Evolutionary conservation across 2,797 vertebrate species (phyloP), one percentile per base, ranked within the genome.

Genomic region (Centropyge bicolor): DNA sequence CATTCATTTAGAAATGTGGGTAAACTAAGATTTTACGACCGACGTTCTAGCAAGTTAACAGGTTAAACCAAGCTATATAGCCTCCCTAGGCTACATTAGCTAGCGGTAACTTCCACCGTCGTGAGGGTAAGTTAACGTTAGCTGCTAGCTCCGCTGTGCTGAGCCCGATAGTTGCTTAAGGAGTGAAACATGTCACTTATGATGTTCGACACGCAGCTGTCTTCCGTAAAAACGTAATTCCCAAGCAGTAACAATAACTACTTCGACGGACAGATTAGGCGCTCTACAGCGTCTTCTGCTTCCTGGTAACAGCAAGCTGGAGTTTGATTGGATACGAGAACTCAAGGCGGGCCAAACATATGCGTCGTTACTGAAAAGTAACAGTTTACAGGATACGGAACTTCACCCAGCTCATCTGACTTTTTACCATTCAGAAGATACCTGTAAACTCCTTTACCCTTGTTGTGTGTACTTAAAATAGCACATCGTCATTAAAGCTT

Each of bases 221-320:
- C 1, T 43, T 8, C 8, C 4, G 7, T 17, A 27, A 38, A 35
- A 16, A 10, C 2, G 16, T 31, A 13, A 19, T 14, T 8, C 6
- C 35, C 38, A 22, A 10, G 2, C 2, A 20, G 0, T 10, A 45
- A 1, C 10, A 17, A 9, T 11, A 7, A 6, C 10, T 8, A 13
- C 0, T 20, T 24, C 0, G 6, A 46, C 2, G 0, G 16, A 10
- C 7, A 19, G 5, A 12, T 24, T 6, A 1, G 22, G 24, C 22
- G 0, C 14, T 48, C 41, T 8, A 0, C 8, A 0, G 88, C 87
- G 59, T 88, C 79, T 12, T 8, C 6, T 24, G 10, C 67, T 91
- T 93, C 92, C 87, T 93, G 68, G 93, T 92, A 80, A 96, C 95
- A 87, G 74, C 60, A 85, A 87, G 8, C 75, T 45, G 3, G 5